Evolutionary conservation across 2,888 invertebrate genomes (phyloP), one percentile per base, ranked within the genome.

Genomic region (Standfussiana lucernea): DNA sequence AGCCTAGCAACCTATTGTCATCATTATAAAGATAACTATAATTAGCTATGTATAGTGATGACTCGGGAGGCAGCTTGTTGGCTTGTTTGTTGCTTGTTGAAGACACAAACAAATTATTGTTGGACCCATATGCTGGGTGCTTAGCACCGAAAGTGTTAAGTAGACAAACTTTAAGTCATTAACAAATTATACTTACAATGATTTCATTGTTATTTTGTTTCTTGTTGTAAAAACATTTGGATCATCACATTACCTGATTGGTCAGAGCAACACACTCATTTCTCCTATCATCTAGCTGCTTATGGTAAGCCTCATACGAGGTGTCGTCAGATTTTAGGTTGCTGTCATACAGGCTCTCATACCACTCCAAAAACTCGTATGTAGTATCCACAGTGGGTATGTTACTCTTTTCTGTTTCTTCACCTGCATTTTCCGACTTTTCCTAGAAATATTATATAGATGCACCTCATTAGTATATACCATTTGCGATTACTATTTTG

Each of bases 351-450:
- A 98, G 96, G 72, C 95, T 95, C 53, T 98, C 97, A 93, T 98
- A 98, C 98, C 98, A 98, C 42, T 98, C 95, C 78, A 99, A 96
- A 90, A 99, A 98, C 94, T 98, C 97, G 87, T 97, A 97, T 70
- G 97, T 97, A 15, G 97, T 97, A 75, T 97, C 97, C 72, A 98
- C 97, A 56, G 92, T 83, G 13, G 93, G 93, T 64, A 94, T 88
- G 32, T 88, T 72, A 32, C 67, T 72, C 71, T 88, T 88, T 24
- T 92, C 89, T 18, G 37, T 8, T 32, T 89, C 89, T 35, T 90
- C 89, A 62, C 32, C 72, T 7, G 67, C 56, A 64, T 75, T 79
- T 75, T 84, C 77, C 47, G 84, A 64, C 69, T 88, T 90, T 5
- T 90, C 88, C 93, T 93, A 47, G 32, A 84, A 78, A 62, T 37